These are phyloP conservation scores for Dolichallabes microphthalmus DNA, from an alignment of 2,113 vertebrate species.

Conservation along the genomic window DNA sequence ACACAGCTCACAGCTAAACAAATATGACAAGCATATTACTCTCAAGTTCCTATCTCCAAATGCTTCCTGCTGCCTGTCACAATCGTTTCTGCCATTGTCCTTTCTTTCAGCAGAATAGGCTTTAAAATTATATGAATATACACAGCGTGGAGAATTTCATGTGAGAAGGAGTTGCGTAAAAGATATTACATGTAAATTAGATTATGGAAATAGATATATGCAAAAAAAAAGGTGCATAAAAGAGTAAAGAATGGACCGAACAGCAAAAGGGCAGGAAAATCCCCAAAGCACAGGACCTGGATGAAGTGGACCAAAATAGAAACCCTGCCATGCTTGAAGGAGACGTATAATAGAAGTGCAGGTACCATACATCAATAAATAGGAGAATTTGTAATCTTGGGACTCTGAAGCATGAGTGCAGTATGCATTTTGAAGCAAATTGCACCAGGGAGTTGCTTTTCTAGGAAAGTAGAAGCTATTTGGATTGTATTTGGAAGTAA, in stretches of 20 bases:
- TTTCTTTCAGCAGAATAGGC: slow-evolving; percentile 32
- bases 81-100: slow-evolving; percentile 56
- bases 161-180: slow-evolving; percentile 42
- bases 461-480: background rate
- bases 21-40: slow-evolving; percentile 59
- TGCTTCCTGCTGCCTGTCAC: slow-evolving; percentile 50
- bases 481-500: background rate
- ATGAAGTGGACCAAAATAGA: slow-evolving; percentile 9
- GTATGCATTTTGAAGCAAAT: background rate
- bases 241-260: slow-evolving; percentile 4
- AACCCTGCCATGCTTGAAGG: slow-evolving; percentile 10
- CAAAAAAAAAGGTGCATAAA: slow-evolving; percentile 4
- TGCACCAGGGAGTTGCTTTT: background rate
- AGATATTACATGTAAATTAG: slow-evolving; percentile 53
- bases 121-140: slow-evolving; percentile 55
- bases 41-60: slow-evolving; percentile 52
- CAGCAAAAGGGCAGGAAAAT: slow-evolving; percentile 19
- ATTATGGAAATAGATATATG: slow-evolving; percentile 23
- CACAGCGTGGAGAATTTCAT: slow-evolving; percentile 37
- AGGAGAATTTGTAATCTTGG: background rate
- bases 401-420: background rate
- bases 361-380: background rate
- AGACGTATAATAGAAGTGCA: background rate
- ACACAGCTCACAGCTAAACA: slow-evolving; percentile 55
- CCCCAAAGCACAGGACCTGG: background rate